Conservation (phyloP, 2,113 vertebrate genomes). For the Columbina picui region DNA sequence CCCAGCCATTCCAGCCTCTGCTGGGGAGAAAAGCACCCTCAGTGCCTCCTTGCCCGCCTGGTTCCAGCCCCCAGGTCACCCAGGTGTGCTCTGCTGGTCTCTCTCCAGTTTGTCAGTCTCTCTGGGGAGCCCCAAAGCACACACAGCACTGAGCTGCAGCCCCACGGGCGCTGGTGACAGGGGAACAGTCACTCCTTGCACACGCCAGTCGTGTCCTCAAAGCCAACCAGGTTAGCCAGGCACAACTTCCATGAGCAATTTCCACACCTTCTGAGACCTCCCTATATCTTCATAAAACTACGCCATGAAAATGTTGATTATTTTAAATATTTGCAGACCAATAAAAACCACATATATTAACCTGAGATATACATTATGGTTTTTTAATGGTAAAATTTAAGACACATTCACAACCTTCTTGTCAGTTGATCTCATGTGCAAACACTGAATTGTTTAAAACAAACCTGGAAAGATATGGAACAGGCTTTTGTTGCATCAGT, state of each 20-base stretch:
- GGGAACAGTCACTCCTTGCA: not conserved
- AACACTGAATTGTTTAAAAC: not conserved
- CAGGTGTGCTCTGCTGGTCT: not conserved
- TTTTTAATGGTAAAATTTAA: not conserved
- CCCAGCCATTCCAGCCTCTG: not conserved
- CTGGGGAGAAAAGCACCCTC: not conserved
- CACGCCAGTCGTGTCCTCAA: not conserved
- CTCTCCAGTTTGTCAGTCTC: too few species aligned
- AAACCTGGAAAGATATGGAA: not conserved
- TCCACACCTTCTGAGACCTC: not conserved
- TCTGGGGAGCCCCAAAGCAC: not conserved
- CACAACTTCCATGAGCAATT: not conserved
- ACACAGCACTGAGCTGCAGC: not conserved
- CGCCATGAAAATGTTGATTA: not conserved
- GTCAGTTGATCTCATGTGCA: not conserved
- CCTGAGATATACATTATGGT: not conserved
- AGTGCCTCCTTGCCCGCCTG: not conserved
- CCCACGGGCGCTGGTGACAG: not conserved
- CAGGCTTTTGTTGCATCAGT: not conserved
- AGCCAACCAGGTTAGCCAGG: not conserved
- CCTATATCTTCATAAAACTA: not conserved
- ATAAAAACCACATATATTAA: not conserved
- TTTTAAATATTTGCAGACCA: not conserved
- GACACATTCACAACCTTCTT: not conserved
- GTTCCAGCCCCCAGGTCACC: not conserved